Percentiles rank a stretch among this genome's conserved stretches.
Evolutionary conservation across 2,113 vertebrate species (phyloP).

Genomic region (Steatornis caripensis): DNA sequence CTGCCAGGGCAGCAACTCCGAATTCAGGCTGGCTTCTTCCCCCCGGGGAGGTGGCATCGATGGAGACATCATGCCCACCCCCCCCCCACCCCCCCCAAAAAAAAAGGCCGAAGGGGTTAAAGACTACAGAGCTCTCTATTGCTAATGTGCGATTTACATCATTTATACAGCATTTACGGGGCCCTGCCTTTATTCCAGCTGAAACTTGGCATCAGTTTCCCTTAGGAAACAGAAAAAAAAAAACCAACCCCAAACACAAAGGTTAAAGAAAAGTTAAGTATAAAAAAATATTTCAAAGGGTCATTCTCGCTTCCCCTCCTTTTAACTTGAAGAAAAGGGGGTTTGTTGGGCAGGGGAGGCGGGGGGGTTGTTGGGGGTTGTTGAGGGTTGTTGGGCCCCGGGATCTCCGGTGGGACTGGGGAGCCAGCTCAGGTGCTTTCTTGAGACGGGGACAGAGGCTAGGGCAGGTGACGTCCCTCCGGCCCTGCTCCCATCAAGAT

Average conservation of each 20-base stretch:
- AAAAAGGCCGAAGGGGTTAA: not conserved
- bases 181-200: constrained; percentile 46
- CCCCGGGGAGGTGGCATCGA: fast-evolving
- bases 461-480: not conserved
- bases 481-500: constrained; percentile 53
- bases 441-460: not conserved
- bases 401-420: not conserved
- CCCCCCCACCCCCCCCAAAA: not conserved
- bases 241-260: no score
- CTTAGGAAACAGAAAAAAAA: not conserved
- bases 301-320: constrained; percentile 6
- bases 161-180: not conserved
- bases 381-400: not conserved
- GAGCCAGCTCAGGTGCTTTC: not conserved
- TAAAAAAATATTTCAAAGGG: constrained; percentile 25
- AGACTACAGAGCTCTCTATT: not conserved
- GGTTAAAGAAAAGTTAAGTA: constrained; percentile 45
- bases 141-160: not conserved
- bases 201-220: not conserved
- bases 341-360: no score
- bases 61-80: fast-evolving
- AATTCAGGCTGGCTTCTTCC: not conserved
- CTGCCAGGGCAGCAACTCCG: not conserved
- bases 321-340: not conserved
- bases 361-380: not conserved